Conservation (phyloP, 2,888 invertebrate species). For the Nemapogon koenigi region DNA sequence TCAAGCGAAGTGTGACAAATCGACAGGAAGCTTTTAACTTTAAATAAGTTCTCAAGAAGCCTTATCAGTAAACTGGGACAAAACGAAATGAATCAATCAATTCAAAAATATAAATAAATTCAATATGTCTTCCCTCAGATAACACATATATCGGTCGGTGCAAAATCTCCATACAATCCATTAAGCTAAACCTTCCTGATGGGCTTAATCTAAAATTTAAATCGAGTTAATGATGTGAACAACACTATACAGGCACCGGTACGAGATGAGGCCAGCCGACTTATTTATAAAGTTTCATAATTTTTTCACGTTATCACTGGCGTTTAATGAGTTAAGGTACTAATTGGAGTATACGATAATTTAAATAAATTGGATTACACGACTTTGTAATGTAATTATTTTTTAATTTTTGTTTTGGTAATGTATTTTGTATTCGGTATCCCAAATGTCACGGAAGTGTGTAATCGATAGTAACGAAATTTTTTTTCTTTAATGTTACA, state of each 20-base stretch:
- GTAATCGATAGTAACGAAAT: neutral
- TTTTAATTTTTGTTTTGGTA: no score
- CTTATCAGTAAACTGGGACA: no score
- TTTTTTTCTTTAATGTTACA: neutral
- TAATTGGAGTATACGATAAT: neutral
- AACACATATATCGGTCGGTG: no score
- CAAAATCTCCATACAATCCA: constrained; percentile 6
- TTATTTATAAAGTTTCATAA: constrained; percentile 6
- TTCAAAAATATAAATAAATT: no score
- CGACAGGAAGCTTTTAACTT: no score
- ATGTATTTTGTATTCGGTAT: no score
- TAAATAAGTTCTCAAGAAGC: no score
- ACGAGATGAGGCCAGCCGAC: constrained; percentile 4
- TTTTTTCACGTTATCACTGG: constrained; percentile 42
- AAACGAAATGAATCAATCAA: no score
- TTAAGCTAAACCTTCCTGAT: constrained; percentile 2
- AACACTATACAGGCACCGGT: constrained; percentile 2
- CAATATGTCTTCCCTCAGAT: no score
- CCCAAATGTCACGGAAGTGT: neutral
- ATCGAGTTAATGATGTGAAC: constrained; percentile 8
- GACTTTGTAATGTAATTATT: no score
- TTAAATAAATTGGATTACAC: no score
- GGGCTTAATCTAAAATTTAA: constrained; percentile 7
- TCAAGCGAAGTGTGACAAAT: no score
- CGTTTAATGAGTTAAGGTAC: constrained; percentile 48